These are phyloP conservation scores for Hemicrepidius hirtus DNA, from an alignment of 2,888 invertebrate genomes.

Conservation along the genomic window DNA sequence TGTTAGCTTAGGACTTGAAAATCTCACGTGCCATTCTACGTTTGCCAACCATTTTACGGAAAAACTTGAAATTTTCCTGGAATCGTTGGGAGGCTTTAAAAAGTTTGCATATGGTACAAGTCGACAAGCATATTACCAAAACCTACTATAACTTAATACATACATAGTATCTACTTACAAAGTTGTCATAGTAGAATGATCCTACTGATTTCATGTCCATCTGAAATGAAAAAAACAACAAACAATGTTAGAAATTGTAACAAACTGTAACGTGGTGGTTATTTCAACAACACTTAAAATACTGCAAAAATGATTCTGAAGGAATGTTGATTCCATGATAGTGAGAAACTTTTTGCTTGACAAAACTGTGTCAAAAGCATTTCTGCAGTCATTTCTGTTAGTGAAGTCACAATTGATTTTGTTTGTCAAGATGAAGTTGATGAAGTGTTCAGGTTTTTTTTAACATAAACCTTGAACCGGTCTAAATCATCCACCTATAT, in stretches of 20 bases:
- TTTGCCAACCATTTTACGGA: no score
- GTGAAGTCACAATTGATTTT: conserved; percentile 37
- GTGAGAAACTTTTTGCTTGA: no score
- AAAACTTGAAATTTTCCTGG: no score
- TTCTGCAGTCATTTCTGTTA: conserved; percentile 41
- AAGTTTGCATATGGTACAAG: no score
- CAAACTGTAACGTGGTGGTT: conserved; percentile 25
- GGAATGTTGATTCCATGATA: conserved; percentile 34
- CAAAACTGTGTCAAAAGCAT: conserved; percentile 43
- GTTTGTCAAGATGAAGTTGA: conserved; percentile 34
- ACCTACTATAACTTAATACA: no score
- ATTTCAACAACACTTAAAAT: conserved; percentile 36
- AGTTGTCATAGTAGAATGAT: conserved; percentile 96
- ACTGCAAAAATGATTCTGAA: conserved; percentile 58
- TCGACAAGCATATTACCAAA: no score
- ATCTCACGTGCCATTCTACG: no score
- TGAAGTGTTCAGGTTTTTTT: not conserved
- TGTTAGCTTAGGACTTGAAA: no score
- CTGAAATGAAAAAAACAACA: conserved; percentile 78
- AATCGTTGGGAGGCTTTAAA: no score
- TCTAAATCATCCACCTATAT: conserved; percentile 2
- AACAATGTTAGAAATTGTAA: conserved; percentile 36
- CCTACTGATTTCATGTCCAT: conserved; percentile 98
- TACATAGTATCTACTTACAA: conserved; percentile 82
- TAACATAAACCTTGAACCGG: not conserved